Evolutionary conservation across 1,140 invertebrate genomes (phyloP), one percentile per base, ranked within the genome.

Genomic region (Lanistes nyassanus): DNA sequence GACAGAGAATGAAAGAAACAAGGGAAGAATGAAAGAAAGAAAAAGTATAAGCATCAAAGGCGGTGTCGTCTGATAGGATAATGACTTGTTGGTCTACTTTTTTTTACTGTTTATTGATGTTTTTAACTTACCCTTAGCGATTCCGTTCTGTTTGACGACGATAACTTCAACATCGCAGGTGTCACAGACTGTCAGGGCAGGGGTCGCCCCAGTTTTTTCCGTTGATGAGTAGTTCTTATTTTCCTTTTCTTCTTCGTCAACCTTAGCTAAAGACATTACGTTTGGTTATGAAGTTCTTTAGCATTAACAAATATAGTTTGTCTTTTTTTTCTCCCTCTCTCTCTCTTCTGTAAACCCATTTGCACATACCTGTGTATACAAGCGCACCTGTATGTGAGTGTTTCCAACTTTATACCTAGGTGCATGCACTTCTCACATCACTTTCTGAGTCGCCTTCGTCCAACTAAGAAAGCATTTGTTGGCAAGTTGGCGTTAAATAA

Each of bases 371-470:
- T 65, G 62, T 65, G 62, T 65, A 36, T 65, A 36, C 37, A 36
- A 36, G 62, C 37, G 62, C 37, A 36, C 23, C 29, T 65, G n/a
- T 65, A 36, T 62, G 62, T 65, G 62, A 36, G 62, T 65, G 62
- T 65, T 29, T 65, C 1, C 31, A 11, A 26, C 26, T 62, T 7
- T 16, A 7, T 11, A 7, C 9, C 26, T 62, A 6, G 7, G 9
- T 62, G 23, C 31, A 11, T 62, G 7, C 11, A 11, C 26, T 34
- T 36, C 31, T 36, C 62, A 26, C 13, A 29, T 34, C 29, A 16
- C 62, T 65, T 36, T 65, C 31, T 65, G 31, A 16, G 31, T 65
- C 62, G 34, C 62, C 62, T 9, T 9, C 62, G 13, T 36, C 16
- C 26, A 34, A 65, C n/a, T n/a, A n/a, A n/a, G n/a, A n/a, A n/a